A percentile compares a stretch with the other conserved stretches of the same genome.
These are phyloP conservation scores for Megaceryle torquata DNA, from an alignment of 2,113 vertebrate genomes.

Conservation along the genomic window DNA sequence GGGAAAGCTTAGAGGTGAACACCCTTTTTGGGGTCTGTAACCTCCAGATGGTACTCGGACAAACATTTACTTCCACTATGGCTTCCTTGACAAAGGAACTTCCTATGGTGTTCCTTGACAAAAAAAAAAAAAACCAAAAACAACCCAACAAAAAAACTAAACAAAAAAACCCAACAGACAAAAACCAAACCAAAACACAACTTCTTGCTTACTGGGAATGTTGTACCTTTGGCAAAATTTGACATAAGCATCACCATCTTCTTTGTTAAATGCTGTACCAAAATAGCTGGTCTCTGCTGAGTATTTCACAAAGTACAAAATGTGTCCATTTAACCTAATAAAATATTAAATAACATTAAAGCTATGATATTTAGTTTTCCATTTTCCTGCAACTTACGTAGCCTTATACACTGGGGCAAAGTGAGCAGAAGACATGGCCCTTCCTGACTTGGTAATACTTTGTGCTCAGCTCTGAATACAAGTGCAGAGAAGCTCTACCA, in stretches of 20 bases:
- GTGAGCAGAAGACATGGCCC: background rate
- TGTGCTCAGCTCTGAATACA: background rate
- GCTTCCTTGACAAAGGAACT: background rate
- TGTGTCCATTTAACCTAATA: constrained; percentile 55
- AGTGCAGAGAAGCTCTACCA: accelerated
- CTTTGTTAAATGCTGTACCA: background rate
- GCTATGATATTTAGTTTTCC: background rate
- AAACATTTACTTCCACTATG: background rate
- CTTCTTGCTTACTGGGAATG: background rate
- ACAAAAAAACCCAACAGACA: too few species aligned
- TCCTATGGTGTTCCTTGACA: background rate
- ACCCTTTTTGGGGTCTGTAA: background rate
- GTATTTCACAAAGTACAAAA: background rate
- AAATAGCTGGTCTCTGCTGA: background rate
- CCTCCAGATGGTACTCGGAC: background rate
- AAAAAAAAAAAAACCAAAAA: background rate
- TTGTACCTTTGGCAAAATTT: background rate
- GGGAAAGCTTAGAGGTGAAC: accelerated
- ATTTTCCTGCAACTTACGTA: background rate
- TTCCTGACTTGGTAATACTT: accelerated
- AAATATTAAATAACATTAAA: constrained; percentile 64
- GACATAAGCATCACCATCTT: background rate
- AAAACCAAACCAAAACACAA: background rate
- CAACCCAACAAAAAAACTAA: background rate
- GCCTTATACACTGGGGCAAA: accelerated